Base-by-base conservation (phyloP, 2,113 vertebrate genomes). In the Dasyornis broadbenti region DNA sequence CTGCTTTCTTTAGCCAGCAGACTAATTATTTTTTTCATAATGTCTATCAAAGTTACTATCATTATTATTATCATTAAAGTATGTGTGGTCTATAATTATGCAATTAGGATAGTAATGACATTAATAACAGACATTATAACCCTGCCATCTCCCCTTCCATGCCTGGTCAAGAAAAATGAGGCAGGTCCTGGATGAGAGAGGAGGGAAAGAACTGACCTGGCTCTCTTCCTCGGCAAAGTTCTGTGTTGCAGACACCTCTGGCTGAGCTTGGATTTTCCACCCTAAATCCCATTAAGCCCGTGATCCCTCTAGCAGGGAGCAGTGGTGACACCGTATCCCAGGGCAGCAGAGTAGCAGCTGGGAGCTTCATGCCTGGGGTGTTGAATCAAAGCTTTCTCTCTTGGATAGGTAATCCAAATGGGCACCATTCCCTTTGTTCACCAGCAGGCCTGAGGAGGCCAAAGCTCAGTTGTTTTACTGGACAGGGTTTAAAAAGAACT, bases 221-320 rank as follows among this genome's bases (percentile, higher is more conserved):
- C 75, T 57, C 70, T 72, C 50, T 93, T 47, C 31, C 44, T 70
- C 63, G 81, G 40, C 53, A 42, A 68, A 95, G 72, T 86, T 59
- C 89, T 85, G 45, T 80, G 70, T 73, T 87, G 54, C 79, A 96
- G 85, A 77, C 82, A 95, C 72, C 64, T 94, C 80, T 27, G 68
- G 45, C 92, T 93, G 94, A 89, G 90, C 68, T 90, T 89, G 85
- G 76, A 93, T 96, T 96, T 96, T 97, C 94, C 65, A 45, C 64
- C 69, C 60, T 86, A 93, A 97, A 95, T 96, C 92, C 92, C 9
- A 1, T 92, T 93, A 97, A 97, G 86, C 82, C 54, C 39, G 54
- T 91, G 82, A 93, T 95, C 75, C 68, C 49, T 68, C 14, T 83
- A 39, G 59, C 70, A 85, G 61, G 70, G 86, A 94, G 88, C 56